Base-by-base conservation (phyloP, 2,113 vertebrate species). In the Dicerorhinus sumatrensis region DNA sequence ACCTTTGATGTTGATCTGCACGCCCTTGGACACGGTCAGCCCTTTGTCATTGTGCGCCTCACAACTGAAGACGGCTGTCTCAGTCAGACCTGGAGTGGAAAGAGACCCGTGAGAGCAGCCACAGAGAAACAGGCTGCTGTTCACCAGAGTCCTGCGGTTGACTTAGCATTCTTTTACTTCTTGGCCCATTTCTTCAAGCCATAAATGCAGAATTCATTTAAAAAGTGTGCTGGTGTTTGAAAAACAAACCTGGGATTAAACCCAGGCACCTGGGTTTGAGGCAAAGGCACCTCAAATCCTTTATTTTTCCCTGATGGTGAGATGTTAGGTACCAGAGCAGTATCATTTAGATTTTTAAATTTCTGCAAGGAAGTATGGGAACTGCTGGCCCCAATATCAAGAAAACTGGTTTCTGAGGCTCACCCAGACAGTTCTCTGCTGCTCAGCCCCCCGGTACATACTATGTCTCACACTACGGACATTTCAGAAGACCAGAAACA, bases 1-100 rank as follows among this genome's bases (percentile, higher is more conserved):
- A 99, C 99, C 99, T 99, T 99, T 99, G 70, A 99, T 98, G 94
- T 99, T 99, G 98, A 99, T 94, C 42, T 98, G 99, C 65, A 99
- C 99, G 0, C 99, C 99, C 91, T 97, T 99, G 95, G 99, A 99
- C 0, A 99, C 99, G 0, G 99, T 98, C 95, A 99, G 98, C 7
- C 99, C 99, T 97, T 99, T 99, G 0, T 76, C 72, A 84, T 99
- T 99, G 98, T 99, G 98, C 46, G 99, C 99, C 97, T 99, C 99
- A 21, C 99, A 99, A 95, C 99, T 99, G 98, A 99, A 99, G 93
- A 98, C 97, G 0, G 99, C 99, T 0, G 97, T 80, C 93, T 99
- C 98, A 0, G 98, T 97, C 83, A 99, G 98, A 98, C 99, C 99
- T 99, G 96, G 4, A 29, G 0, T 2, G 31, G 90, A 87, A 96